A percentile compares a stretch with the other conserved stretches of the same genome.
These are phyloP conservation scores for Drosophila triauraria DNA, from an alignment of 1,140 invertebrate species.

Conservation along the genomic window DNA sequence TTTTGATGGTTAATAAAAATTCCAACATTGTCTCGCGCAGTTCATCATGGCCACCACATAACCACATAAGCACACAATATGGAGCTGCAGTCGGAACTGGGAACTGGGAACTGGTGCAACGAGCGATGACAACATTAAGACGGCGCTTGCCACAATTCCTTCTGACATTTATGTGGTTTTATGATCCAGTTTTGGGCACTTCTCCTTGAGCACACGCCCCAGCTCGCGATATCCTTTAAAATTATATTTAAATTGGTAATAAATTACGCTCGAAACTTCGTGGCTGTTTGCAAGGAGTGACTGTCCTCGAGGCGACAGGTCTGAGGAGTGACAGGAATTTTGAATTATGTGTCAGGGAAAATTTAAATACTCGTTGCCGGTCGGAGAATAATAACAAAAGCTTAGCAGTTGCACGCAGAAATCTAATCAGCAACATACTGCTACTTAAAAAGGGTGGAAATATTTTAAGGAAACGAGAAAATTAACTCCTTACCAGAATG, in stretches of 20 bases:
- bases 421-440: constrained; percentile 50
- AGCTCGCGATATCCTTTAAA: constrained; percentile 7
- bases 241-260: constrained; percentile 50
- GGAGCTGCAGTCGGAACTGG: constrained; percentile 34
- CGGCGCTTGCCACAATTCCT: constrained; percentile 41
- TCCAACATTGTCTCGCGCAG: constrained; percentile 80
- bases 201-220: not conserved
- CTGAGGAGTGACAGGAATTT: constrained; percentile 72
- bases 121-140: constrained; percentile 61
- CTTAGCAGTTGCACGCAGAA: constrained; percentile 24
- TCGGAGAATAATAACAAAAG: constrained; percentile 53
- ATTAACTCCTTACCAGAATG: not conserved
- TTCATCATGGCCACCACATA: constrained; percentile 71
- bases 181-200: constrained; percentile 25
- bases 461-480: not conserved
- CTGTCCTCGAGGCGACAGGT: constrained; percentile 40
- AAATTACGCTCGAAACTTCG: constrained; percentile 36
- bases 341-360: constrained; percentile 61
- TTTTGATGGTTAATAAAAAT: constrained; percentile 84
- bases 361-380: constrained; percentile 48
- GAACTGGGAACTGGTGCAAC: constrained; percentile 23
- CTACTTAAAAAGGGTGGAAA: not conserved
- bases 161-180: constrained; percentile 45
- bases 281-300: constrained; percentile 7
- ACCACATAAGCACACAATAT: constrained; percentile 50